Conservation (phyloP, 2,888 invertebrate species). For the Cheilosia vulpina region DNA sequence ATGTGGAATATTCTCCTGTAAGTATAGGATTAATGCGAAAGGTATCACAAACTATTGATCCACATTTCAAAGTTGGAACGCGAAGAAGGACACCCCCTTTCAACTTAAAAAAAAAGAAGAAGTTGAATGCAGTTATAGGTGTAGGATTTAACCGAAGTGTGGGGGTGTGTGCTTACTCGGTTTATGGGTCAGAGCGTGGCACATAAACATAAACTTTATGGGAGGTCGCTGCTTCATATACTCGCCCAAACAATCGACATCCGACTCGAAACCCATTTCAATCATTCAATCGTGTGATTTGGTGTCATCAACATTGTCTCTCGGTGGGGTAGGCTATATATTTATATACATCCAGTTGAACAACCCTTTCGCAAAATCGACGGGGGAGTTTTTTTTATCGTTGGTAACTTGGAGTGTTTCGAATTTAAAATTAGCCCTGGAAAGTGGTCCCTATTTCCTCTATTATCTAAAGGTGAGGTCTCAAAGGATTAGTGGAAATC, state of each 20-base stretch:
- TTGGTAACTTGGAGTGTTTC: background rate
- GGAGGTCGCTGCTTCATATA: background rate
- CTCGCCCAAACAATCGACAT: conserved; percentile 32
- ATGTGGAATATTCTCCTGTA: background rate
- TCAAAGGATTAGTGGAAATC: conserved; percentile 11
- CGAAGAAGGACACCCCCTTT: background rate
- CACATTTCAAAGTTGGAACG: conserved; percentile 12
- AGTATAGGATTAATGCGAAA: conserved; percentile 17
- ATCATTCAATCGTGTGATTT: conserved; percentile 66
- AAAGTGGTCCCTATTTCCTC: background rate
- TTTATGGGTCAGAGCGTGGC: conserved; percentile 32
- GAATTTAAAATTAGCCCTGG: conserved; percentile 43
- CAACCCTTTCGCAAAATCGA: background rate
- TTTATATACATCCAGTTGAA: background rate
- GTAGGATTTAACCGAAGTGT: background rate
- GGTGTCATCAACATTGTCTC: conserved; percentile 55
- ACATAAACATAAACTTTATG: conserved; percentile 24
- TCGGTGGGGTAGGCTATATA: background rate
- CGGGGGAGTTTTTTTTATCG: background rate
- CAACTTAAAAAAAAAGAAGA: background rate
- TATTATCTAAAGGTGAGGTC: background rate
- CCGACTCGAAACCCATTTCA: conserved; percentile 37
- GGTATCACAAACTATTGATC: conserved; percentile 45
- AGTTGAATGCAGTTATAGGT: background rate
- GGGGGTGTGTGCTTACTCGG: conserved; percentile 1